Percentiles rank a stretch among this genome's conserved stretches.
Evolutionary conservation across 2,113 vertebrate species (phyloP).

Genomic region (Microcebus murinus): DNA sequence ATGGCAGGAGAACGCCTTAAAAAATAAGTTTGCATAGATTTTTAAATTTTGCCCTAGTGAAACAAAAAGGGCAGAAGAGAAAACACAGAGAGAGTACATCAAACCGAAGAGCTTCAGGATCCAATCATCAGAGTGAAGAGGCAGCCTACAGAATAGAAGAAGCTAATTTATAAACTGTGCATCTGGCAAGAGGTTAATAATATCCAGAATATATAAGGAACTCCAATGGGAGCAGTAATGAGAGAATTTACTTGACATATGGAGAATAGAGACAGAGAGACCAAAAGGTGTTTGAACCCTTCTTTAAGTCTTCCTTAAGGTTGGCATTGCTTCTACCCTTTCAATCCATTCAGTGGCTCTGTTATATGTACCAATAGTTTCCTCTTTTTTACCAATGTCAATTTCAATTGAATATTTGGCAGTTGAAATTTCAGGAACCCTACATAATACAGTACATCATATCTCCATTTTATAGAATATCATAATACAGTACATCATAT

Average conservation of each 20-base stretch:
- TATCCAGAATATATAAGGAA: neutral
- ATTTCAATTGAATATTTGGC: slow-evolving; percentile 9
- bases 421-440: neutral
- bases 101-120: neutral
- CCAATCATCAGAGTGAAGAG: neutral
- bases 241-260: neutral
- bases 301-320: neutral
- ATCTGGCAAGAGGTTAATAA: neutral
- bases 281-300: neutral
- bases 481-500: neutral
- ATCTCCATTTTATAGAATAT: neutral
- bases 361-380: neutral
- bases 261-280: neutral
- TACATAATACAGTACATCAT: neutral
- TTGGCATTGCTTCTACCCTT: neutral
- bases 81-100: neutral
- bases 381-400: neutral
- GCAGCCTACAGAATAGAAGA: neutral
- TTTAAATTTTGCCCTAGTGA: neutral
- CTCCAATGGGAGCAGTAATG: neutral
- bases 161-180: neutral
- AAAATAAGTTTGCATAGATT: neutral
- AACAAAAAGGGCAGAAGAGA: neutral
- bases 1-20: neutral
- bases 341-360: neutral